phyloP scores from a whole-genome alignment of 1,140 invertebrate genomes.

The Pygmarrhopalites habei region DNA sequence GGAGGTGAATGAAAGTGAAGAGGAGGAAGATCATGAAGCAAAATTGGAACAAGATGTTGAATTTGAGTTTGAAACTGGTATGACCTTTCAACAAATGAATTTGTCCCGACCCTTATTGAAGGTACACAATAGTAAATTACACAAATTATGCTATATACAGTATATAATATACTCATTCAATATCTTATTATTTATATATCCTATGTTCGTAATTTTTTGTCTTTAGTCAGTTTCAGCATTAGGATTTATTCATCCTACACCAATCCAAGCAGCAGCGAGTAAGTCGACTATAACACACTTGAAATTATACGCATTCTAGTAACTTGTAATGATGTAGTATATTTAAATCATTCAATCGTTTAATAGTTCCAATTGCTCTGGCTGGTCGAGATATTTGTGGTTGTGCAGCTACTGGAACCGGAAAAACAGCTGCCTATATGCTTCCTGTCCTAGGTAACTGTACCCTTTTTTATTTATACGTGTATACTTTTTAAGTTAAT shows the following conservation, averaged over 20 bases:
- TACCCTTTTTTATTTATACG: too few species aligned
- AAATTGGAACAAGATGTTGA: conserved; percentile 62
- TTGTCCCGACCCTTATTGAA: conserved; percentile 80
- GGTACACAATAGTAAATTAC: too few species aligned
- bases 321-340: too few species aligned
- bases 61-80: conserved; percentile 56
- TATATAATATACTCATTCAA: not conserved
- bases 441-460: too few species aligned
- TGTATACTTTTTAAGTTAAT: too few species aligned
- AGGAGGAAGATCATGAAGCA: conserved; percentile 53
- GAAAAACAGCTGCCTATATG: conserved; percentile 98
- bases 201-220: conserved; percentile 19
- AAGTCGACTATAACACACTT: too few species aligned
- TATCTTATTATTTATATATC: conserved; percentile 9
- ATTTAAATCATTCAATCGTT: too few species aligned
- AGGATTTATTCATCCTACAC: conserved; percentile 89
- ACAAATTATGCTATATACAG: too few species aligned
- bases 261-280: conserved; percentile 89
- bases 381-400: conserved; percentile 86
- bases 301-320: too few species aligned
- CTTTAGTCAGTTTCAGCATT: conserved; percentile 71
- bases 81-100: conserved; percentile 88
- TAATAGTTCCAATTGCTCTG: conserved; percentile 88
- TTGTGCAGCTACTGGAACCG: conserved; percentile 95
- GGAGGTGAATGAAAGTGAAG: conserved; percentile 41